Evolutionary conservation across 2,797 vertebrate genomes (phyloP).

Genomic region (Heliangelus exortis): DNA sequence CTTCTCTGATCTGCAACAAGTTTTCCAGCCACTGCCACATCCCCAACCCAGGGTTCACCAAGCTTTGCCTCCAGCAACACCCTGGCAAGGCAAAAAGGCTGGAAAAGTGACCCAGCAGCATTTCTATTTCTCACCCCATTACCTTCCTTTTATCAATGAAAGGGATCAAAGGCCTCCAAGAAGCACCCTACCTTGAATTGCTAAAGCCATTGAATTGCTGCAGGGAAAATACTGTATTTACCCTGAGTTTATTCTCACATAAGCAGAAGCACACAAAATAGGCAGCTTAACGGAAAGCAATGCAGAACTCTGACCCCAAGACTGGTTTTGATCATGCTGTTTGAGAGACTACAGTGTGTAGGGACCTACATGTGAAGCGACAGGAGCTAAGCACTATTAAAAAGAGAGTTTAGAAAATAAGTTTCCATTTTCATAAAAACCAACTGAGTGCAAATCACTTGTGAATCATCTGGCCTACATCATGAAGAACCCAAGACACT

Average conservation of each 20-base stretch:
- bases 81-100: neutral
- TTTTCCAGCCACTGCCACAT: neutral
- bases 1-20: neutral
- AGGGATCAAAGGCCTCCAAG: neutral
- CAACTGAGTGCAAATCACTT: neutral
- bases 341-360: neutral
- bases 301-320: neutral
- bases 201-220: neutral
- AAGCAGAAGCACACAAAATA: neutral
- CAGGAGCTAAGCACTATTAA: neutral
- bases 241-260: neutral
- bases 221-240: neutral
- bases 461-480: neutral
- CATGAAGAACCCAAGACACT: neutral
- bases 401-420: too few relatives aligned
- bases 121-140: slow-evolving; percentile 17
- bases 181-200: neutral
- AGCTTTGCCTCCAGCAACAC: neutral
- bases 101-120: neutral
- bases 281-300: neutral
- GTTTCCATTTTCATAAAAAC: neutral
- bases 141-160: neutral
- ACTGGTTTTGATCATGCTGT: neutral
- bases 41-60: neutral
- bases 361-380: too few relatives aligned